A percentile compares a stretch with the other conserved stretches of the same genome.
Conservation (phyloP, 2,888 invertebrate genomes). For the Caenorhabditis sp. region DNA sequence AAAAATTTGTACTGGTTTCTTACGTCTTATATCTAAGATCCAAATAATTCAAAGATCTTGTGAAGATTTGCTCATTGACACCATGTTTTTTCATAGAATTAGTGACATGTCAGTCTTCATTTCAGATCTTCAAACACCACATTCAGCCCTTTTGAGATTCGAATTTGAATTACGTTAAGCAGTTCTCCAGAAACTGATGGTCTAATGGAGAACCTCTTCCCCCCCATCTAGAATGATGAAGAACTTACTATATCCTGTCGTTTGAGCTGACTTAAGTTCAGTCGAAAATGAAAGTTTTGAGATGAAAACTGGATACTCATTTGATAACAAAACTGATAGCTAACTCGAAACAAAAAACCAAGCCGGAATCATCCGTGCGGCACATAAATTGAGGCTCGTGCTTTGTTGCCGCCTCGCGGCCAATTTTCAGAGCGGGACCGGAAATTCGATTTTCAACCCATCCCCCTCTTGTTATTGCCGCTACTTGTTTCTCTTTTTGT, state of each 20-base stretch:
- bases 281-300: background rate
- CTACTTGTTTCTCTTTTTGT: constrained; percentile 18
- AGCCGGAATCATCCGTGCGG: constrained; percentile 24
- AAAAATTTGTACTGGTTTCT: too few relatives aligned
- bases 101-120: constrained; percentile 21
- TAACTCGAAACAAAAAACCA: background rate
- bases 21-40: too few relatives aligned
- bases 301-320: background rate
- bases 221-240: too few relatives aligned
- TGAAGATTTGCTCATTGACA: background rate
- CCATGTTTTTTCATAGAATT: background rate
- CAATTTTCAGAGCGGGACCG: constrained; percentile 25
- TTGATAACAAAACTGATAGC: background rate
- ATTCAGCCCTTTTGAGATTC: background rate
- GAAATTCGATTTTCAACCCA: constrained; percentile 64
- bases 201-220: background rate
- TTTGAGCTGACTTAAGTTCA: background rate
- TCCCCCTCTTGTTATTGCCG: constrained; percentile 42
- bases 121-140: background rate
- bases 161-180: too few relatives aligned
- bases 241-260: background rate
- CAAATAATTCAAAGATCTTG: too few relatives aligned
- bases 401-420: constrained; percentile 16
- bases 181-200: background rate
- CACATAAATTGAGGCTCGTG: constrained; percentile 30